Evolutionary conservation across 2,797 vertebrate species (phyloP), one percentile per base, ranked within the genome.

Genomic region (Limosa lapponica): DNA sequence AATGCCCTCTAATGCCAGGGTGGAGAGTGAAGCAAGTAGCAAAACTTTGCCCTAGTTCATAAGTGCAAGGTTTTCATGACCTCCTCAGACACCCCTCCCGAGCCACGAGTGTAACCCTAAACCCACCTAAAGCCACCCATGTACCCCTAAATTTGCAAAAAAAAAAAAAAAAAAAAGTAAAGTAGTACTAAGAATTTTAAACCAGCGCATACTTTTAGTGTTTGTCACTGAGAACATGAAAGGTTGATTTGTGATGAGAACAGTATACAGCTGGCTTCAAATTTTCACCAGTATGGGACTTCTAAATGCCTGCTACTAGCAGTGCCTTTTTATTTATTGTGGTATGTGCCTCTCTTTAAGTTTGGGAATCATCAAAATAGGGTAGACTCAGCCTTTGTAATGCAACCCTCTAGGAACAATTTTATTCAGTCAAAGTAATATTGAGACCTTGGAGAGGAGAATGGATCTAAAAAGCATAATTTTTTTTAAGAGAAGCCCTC

Each of bases 331-430:
- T 96, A 96, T 97, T 96, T 96, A 96, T 93, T 89, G 67, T 93
- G 43, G 49, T 87, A 43, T 95, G 87, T 92, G 89, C 65, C 72
- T 96, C 81, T 87, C 71, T 94, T 71, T 91, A 92, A 96, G 71
- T 96, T 96, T 92, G 87, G 93, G 96, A 96, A 93, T 92, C 94
- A 96, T 97, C 95, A 97, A 96, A 97, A 93, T 62, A 85, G 52
- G 89, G 80, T 91, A 91, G 89, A 87, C 87, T 95, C 93, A 95
- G 94, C 85, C 92, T 96, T 94, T 87, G 94, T 95, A 95, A 97
- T 95, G 71, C 92, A 93, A 93, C 91, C 96, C 95, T 96, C 91
- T 83, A 96, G 95, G 92, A 97, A 94, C 90, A 91, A 92, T 97
- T 96, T 96, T 93, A 96, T 94, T 96, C 96, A 92, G 91, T 71